Conservation (phyloP, 2,888 invertebrate species). For the Cataglyphis cursor region DNA sequence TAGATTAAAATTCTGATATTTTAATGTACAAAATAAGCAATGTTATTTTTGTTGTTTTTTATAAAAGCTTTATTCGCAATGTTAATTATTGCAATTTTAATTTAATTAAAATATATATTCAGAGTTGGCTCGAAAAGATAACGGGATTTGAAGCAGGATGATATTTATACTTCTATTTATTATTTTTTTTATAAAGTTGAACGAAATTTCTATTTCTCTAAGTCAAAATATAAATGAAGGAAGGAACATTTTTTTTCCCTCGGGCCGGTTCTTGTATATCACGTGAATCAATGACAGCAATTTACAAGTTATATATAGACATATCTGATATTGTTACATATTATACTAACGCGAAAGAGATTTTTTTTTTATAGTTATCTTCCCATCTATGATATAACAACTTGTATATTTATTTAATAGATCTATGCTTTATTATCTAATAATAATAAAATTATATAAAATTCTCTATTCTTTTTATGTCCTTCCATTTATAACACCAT, state of each 20-base stretch:
- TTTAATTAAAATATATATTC: background rate
- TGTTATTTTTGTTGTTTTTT: background rate
- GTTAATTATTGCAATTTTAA: background rate
- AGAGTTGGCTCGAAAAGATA: background rate
- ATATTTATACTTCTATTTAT: slow-evolving; percentile 22
- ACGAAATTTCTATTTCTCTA: background rate
- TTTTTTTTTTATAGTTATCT: slow-evolving; percentile 30
- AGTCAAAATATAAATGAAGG: background rate
- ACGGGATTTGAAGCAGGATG: background rate
- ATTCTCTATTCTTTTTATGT: background rate
- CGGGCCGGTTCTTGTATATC: background rate
- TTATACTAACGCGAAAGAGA: slow-evolving; percentile 7
- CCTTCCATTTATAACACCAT: background rate
- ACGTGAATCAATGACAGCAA: background rate
- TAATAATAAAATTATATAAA: slow-evolving; percentile 45
- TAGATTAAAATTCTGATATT: slow-evolving; percentile 25
- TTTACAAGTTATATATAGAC: background rate
- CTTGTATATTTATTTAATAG: slow-evolving; percentile 47
- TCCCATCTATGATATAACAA: slow-evolving; percentile 28
- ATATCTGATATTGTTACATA: slow-evolving; percentile 28
- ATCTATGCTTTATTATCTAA: slow-evolving; percentile 36
- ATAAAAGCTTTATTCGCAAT: background rate
- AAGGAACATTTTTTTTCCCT: background rate
- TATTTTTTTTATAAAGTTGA: background rate
- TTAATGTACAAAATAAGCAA: background rate